Base-by-base conservation (phyloP, 1,140 invertebrate genomes). In the Ceratosolen solmsi region DNA sequence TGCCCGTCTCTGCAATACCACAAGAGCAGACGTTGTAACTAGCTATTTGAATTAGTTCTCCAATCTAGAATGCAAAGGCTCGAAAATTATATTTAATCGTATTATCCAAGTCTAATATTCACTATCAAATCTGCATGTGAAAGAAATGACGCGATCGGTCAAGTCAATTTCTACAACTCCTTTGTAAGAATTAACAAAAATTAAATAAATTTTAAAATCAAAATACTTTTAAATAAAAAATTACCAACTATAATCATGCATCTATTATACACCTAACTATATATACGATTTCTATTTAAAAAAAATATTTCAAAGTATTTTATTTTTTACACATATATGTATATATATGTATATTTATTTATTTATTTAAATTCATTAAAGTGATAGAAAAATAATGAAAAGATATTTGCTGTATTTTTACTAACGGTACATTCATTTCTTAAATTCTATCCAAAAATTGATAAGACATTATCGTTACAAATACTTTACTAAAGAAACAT, bases 81-180 rank as follows among this genome's bases (percentile, higher is more conserved):
- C 41, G 71, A 41, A 17, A 49, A 70, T 65, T 54, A 2, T 17
- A 79, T 79, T 54, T 74, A 51, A 80, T 81, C 49, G 33, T 68
- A 75, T 81, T 75, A 81, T 74, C 25, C 8, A 49, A 60, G 2
- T 74, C 27, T 73, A 73, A 80, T 80, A 79, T 72, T 79, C 51
- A 46, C 72, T 56, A 72, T 8, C n/a, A n/a, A n/a, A n/a, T n/a
- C n/a, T n/a, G n/a, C 0, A 49, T 46, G 22, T 27, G 15, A 56
- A 70, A 38, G 22, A 46, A 36, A n/a, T 38, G 0, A 1, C 20
- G n/a, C n/a, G 1, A 58, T 22, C 41, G 68, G 68, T 71, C 77
- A 71, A 71, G 13, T 33, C 30, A 20, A 22, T 75, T 51, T 75
- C n/a, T 13, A 75, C 20, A 74, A 27, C 9, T 70, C 22, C 11